Evolutionary conservation across 2,888 invertebrate genomes (phyloP).

Genomic region (Cerceris ruficornis): DNA sequence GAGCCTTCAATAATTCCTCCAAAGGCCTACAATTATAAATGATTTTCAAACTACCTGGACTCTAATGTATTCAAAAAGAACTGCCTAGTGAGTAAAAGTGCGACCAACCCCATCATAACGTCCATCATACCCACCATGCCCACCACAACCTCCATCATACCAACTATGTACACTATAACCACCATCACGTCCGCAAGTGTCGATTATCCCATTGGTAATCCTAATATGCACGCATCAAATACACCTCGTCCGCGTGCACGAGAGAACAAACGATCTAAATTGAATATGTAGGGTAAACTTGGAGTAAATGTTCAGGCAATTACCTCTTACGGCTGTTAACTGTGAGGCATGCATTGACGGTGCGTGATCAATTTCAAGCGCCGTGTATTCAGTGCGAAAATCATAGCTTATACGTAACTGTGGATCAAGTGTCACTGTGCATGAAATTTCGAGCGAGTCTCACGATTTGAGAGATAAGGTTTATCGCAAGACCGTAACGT

Average conservation of each 20-base stretch:
- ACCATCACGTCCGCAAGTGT: background rate
- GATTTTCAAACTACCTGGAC: too few relatives aligned
- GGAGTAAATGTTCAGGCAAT: slow-evolving; percentile 28
- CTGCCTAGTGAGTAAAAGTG: too few relatives aligned
- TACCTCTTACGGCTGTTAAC: slow-evolving; percentile 31
- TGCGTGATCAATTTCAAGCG: slow-evolving; percentile 4
- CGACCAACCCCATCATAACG: too few relatives aligned
- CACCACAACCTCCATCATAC: too few relatives aligned
- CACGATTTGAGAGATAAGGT: background rate
- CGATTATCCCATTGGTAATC: slow-evolving; percentile 1
- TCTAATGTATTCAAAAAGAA: too few relatives aligned
- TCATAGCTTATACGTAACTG: background rate
- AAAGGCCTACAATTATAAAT: too few relatives aligned
- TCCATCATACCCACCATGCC: too few relatives aligned
- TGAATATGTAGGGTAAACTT: slow-evolving; percentile 46
- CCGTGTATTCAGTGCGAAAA: background rate
- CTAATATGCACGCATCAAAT: slow-evolving; percentile 25
- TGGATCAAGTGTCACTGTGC: background rate
- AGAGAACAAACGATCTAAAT: slow-evolving; percentile 26
- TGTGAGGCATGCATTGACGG: slow-evolving; percentile 14
- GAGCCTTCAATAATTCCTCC: too few relatives aligned
- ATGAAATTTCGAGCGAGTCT: background rate
- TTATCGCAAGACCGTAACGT: background rate
- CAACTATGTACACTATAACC: background rate
- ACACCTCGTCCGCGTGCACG: slow-evolving; percentile 15